Evolutionary conservation across 2,113 vertebrate species (phyloP).

Genomic region (Tychaedon coryphoeus): DNA sequence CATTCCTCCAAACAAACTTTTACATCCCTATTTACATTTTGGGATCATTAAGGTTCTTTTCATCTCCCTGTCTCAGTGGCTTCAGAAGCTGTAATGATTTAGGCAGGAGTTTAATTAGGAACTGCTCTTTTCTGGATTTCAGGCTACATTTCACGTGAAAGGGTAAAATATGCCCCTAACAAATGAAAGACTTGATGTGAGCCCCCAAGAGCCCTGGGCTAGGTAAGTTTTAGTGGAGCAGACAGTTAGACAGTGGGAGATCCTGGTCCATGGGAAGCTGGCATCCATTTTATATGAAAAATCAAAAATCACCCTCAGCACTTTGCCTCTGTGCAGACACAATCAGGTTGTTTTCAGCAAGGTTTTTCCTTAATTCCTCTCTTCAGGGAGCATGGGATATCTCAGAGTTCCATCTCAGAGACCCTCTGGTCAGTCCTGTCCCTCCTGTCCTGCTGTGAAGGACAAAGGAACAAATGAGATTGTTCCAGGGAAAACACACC

Average conservation of each 20-base stretch:
- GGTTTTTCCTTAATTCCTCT: not conserved
- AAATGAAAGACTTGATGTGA: not conserved
- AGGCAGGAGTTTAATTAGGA: conserved; percentile 9
- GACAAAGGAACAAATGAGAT: not conserved
- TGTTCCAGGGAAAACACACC: not conserved
- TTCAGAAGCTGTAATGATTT: not conserved
- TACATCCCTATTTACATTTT: not conserved
- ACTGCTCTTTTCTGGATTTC: not conserved
- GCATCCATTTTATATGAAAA: not conserved
- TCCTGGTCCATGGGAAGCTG: not conserved
- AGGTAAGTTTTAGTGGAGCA: not conserved
- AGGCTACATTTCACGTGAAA: not conserved
- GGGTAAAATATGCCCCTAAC: not conserved
- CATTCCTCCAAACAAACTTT: not conserved
- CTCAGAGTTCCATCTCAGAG: not conserved
- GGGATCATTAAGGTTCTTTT: not conserved
- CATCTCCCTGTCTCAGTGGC: not conserved
- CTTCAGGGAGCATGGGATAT: not conserved
- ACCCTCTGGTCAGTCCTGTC: rapidly evolving
- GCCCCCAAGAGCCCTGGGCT: not conserved
- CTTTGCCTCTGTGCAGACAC: not conserved
- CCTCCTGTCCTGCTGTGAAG: not conserved
- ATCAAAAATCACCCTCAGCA: not conserved
- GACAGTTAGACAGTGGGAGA: not conserved
- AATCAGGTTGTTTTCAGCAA: not conserved